These are phyloP conservation scores for Puma concolor DNA, from an alignment of 2,113 vertebrate species.

Conservation along the genomic window DNA sequence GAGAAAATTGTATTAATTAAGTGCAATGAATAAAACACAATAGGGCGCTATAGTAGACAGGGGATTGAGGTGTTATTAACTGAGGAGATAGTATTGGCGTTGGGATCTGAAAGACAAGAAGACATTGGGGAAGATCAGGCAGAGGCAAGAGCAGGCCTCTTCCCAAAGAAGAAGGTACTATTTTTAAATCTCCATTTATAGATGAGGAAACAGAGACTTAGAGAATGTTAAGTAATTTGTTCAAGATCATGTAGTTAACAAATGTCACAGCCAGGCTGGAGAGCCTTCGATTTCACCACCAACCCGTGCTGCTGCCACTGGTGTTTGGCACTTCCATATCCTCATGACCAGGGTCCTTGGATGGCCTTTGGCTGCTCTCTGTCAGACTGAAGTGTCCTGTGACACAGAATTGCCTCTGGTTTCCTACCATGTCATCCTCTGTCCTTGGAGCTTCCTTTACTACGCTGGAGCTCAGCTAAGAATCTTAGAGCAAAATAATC, in stretches of 20 bases:
- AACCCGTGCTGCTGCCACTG: neutral
- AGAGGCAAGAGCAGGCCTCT: neutral
- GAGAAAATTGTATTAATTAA: neutral
- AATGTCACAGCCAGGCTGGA: neutral
- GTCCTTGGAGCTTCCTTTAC: neutral
- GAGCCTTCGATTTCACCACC: neutral
- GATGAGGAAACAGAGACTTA: neutral
- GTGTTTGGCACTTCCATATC: neutral
- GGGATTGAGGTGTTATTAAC: neutral
- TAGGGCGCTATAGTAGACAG: neutral
- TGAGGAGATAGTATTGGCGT: neutral
- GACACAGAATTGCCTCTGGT: neutral
- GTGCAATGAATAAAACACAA: neutral
- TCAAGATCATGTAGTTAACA: neutral
- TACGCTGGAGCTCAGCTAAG: neutral
- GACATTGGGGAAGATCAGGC: neutral
- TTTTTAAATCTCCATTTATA: neutral
- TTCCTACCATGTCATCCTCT: neutral
- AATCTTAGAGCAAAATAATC: neutral
- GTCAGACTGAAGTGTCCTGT: neutral
- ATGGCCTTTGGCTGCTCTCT: neutral
- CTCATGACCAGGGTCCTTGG: neutral
- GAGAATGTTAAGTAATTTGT: neutral
- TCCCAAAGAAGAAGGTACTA: neutral
- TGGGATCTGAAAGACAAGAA: neutral